Conservation (phyloP, 1,140 invertebrate species). For the Zaprionus kolodkinae region DNA sequence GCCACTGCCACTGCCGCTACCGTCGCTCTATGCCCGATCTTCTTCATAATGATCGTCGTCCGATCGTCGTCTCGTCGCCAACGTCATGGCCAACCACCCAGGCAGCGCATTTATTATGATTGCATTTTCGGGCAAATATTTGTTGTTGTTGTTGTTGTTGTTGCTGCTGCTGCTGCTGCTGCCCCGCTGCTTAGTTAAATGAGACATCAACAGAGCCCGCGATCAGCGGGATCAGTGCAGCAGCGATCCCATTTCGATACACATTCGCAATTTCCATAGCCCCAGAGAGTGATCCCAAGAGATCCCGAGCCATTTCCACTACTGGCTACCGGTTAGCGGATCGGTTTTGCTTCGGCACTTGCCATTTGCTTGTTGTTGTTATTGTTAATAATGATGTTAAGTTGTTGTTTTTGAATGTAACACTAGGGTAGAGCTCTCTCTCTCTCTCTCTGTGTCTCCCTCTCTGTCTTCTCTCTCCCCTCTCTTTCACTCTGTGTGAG, state of each 20-base stretch:
- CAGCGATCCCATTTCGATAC: constrained; percentile 10
- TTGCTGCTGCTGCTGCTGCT: constrained; percentile 34
- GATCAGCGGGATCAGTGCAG: constrained; percentile 26
- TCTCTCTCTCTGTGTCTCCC: not conserved
- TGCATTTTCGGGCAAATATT: constrained; percentile 73
- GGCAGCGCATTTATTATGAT: constrained; percentile 80
- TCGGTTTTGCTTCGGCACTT: constrained; percentile 24
- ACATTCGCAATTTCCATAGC: constrained; percentile 18
- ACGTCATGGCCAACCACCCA: constrained; percentile 59
- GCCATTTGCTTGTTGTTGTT: constrained; percentile 72
- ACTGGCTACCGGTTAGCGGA: constrained; percentile 56
- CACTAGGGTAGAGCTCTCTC: constrained; percentile 15
- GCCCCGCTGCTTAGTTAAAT: constrained; percentile 77
- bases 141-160: constrained; percentile 21
- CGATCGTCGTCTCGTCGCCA: constrained; percentile 12
- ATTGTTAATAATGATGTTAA: constrained; percentile 78
- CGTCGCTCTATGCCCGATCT: constrained; percentile 25
- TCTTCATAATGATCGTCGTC: constrained; percentile 19
- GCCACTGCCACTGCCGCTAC: not conserved
- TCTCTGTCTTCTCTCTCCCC: not conserved
- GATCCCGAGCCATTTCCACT: constrained; percentile 1
- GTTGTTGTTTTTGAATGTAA: constrained; percentile 76
- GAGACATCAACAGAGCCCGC: constrained; percentile 68
- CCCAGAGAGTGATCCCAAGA: not conserved
- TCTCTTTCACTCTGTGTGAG: constrained; percentile 25